Base-by-base conservation (phyloP, 2,113 vertebrate genomes). In the Coptodon rendalli region DNA sequence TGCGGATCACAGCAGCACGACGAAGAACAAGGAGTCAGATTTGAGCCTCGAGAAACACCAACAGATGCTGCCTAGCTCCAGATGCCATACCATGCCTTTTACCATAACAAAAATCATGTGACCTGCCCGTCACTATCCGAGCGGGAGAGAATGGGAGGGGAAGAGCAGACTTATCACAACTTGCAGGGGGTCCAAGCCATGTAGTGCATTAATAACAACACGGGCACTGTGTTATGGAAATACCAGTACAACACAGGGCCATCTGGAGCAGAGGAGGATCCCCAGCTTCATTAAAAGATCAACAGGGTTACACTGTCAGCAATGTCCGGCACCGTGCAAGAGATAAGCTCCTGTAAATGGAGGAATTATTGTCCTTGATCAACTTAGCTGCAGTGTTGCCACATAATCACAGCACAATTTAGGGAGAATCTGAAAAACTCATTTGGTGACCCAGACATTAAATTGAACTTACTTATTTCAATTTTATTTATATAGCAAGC, bases 211-310 rank as follows among this genome's bases (percentile, higher is more conserved):
- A 92, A 82, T 83, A 86, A 81, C 76, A 84, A 87, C 82, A 91
- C 53, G 61, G 17, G 83, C 78, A 80, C 22, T 3, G 38, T 27
- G 80, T 40, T 38, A 73, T 76, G 76, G 82, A 90, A 89, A 78
- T 90, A 80, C 73, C 89, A 83, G 81, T 82, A 93, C 54, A 82
- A 80, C 83, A 89, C 86, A 57, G 10, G 38, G 86, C 92, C 92
- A 95, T 95, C 94, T 96, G 93, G 95, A 92, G 78, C 83, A 78
- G 73, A 84, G 66, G 63, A 91, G 89, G 88, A 93, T 89, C 89
- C 81, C 68, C 76, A 40, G 90, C 85, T 89, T 93, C 92, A 94
- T 94, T 94, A 89, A 94, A 87, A 93, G 93, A 94, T 95, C 93
- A 94, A 91, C 91, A 87, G 81, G 80, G 81, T 80, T 59, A 54